Percentiles rank a stretch among this genome's conserved stretches.
These are phyloP conservation scores for Suricata suricatta DNA, from an alignment of 2,113 vertebrate genomes.

Conservation along the genomic window DNA sequence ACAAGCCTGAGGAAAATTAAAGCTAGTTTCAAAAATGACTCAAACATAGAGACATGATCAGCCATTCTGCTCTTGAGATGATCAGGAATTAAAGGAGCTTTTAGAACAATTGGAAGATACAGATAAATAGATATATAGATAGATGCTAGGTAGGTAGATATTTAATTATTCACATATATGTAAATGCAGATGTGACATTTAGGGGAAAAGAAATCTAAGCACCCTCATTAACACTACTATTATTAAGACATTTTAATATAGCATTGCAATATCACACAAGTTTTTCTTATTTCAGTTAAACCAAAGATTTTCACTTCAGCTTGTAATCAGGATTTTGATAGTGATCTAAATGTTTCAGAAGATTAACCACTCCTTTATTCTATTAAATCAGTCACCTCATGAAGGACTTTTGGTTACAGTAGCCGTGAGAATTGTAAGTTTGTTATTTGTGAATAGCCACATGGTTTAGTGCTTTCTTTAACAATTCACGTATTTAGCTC, in stretches of 20 bases:
- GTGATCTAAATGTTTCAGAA: not conserved
- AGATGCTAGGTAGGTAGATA: not conserved
- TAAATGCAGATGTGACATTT: not conserved
- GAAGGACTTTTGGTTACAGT: slow-evolving; percentile 15
- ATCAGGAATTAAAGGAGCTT: slow-evolving; percentile 14
- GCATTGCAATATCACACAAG: not conserved
- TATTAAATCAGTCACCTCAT: not conserved
- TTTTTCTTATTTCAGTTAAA: slow-evolving; percentile 40
- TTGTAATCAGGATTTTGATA: slow-evolving; percentile 34
- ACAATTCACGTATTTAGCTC: not conserved
- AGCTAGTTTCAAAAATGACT: slow-evolving; percentile 51
- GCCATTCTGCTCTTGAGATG: slow-evolving; percentile 50
- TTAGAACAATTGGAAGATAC: not conserved
- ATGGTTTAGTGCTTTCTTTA: not conserved
- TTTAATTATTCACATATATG: not conserved
- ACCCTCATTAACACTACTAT: not conserved
- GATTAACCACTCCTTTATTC: not conserved
- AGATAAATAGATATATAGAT: no score
- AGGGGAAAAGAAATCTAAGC: slow-evolving; percentile 9
- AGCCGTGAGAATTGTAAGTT: not conserved
- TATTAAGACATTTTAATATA: not conserved
- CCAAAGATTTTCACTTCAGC: slow-evolving; percentile 16
- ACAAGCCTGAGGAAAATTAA: slow-evolving; percentile 44
- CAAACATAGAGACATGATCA: not conserved
- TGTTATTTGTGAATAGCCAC: slow-evolving; percentile 12